These are phyloP conservation scores for Lates japonicus DNA, from an alignment of 2,797 vertebrate species.

Conservation along the genomic window DNA sequence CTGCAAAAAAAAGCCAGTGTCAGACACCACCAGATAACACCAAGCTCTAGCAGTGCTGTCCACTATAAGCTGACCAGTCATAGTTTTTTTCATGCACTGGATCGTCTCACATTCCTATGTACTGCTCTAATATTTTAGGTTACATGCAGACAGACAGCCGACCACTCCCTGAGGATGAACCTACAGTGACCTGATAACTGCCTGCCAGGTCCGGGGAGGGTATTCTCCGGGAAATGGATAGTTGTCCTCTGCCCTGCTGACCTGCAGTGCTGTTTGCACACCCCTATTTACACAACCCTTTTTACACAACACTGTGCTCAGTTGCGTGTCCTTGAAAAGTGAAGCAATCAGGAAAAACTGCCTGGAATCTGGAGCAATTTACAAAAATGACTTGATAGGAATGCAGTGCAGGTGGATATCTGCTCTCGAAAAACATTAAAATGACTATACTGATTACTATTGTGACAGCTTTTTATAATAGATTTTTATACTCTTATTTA, in stretches of 20 bases:
- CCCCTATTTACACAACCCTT: slow-evolving; percentile 64
- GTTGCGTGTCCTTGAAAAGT: slow-evolving; percentile 57
- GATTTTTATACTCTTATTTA: too few relatives aligned
- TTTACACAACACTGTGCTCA: slow-evolving; percentile 61
- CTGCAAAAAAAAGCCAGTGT: slow-evolving; percentile 27
- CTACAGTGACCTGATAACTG: slow-evolving; percentile 72
- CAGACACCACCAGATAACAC: slow-evolving; percentile 32
- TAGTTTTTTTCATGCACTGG: not conserved
- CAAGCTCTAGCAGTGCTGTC: slow-evolving; percentile 5
- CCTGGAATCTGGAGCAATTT: slow-evolving; percentile 46
- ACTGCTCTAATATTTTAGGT: slow-evolving; percentile 37
- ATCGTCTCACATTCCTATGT: slow-evolving; percentile 50
- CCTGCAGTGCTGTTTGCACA: slow-evolving; percentile 60
- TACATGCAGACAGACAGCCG: slow-evolving; percentile 38
- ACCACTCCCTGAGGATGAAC: slow-evolving; percentile 69
- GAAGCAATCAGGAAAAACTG: slow-evolving; percentile 36
- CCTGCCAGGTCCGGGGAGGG: slow-evolving; percentile 58
- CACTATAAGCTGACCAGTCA: not conserved
- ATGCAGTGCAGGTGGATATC: slow-evolving; percentile 27
- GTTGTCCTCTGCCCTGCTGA: slow-evolving; percentile 70
- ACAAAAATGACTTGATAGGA: slow-evolving; percentile 2
- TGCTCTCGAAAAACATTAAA: not conserved
- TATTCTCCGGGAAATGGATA: slow-evolving; percentile 68
- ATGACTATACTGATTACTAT: not conserved
- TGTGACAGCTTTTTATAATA: too few relatives aligned